Evolutionary conservation across 2,797 vertebrate species (phyloP), one percentile per base, ranked within the genome.

Genomic region (Dipus sagitta): DNA sequence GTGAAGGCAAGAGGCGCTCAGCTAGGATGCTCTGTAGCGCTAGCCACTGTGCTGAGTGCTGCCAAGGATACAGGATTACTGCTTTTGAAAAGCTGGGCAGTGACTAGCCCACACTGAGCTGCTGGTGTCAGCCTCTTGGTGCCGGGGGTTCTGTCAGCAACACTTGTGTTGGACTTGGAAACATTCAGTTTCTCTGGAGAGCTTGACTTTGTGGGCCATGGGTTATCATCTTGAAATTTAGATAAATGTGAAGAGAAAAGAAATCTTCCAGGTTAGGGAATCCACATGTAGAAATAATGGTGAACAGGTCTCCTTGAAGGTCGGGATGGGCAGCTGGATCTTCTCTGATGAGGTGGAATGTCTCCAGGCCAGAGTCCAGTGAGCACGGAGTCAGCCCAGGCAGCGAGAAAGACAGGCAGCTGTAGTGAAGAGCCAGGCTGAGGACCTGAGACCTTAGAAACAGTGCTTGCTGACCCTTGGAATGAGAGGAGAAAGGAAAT

Each of bases 51-150:
- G 62, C n/a, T 76, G 76, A 85, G 24, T 26, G 86, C 14, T 65
- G 32, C 13, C 92, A 88, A 95, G 62, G 70, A 90, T 65, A 58
- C 54, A 85, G 64, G 77, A 60, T 62, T 74, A 42, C 42, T 80
- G 32, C 54, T 14, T 58, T 58, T 58, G 17, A 17, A 58, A 58
- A 58, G 54, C 12, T 58, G 54, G 54, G 54, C 14, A 58, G 54
- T 58, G 54, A 58, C 17, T 58, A 58, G 54, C 13, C 54, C 54
- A 58, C 1, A 24, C 10, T 30, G 15, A 84, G 4, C 20, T 18
- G 1, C 70, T 60, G 14, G 2, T 17, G 0, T 28, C 32, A 58
- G 18, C 5, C 4, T 85, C 58, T 58, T 6, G 4, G 1, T 34
- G 74, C 14, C 64, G 11, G 17, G 4, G 15, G 60, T 47, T 88